phyloP scores from a whole-genome alignment of 2,797 vertebrate genomes.

The Schizopygopsis pylzovi region DNA sequence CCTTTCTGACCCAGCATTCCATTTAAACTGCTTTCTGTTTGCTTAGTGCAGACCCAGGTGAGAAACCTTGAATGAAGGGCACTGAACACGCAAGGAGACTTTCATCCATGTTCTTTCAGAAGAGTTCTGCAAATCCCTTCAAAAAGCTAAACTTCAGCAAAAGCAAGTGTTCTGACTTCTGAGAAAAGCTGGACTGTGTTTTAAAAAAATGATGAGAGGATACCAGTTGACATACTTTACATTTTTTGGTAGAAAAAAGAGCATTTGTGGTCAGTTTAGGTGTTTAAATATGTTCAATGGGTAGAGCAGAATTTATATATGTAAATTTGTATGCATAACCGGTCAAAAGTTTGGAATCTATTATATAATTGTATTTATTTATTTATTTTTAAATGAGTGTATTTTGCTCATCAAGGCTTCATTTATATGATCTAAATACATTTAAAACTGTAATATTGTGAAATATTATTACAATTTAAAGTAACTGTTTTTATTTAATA shows the following conservation, averaged over 20 bases:
- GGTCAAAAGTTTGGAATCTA: no score
- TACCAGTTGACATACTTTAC: not conserved
- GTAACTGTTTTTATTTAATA: no score
- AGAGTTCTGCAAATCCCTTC: slow-evolving; percentile 12
- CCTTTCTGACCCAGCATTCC: slow-evolving; percentile 58
- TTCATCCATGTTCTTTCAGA: slow-evolving; percentile 15
- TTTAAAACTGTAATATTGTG: no score
- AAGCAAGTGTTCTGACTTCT: not conserved
- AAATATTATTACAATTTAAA: no score
- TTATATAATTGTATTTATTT: no score
- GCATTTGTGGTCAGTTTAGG: not conserved
- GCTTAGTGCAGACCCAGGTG: slow-evolving; percentile 65
- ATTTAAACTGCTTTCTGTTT: slow-evolving; percentile 68
- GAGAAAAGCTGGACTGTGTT: slow-evolving; percentile 13
- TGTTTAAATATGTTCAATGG: not conserved
- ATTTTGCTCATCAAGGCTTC: no score
- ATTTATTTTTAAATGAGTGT: no score
- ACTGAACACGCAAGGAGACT: slow-evolving; percentile 40
- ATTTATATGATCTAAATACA: no score
- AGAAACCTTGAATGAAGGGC: slow-evolving; percentile 75
- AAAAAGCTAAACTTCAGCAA: slow-evolving; percentile 13
- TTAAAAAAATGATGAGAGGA: slow-evolving; percentile 7
- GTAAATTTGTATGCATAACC: not conserved
- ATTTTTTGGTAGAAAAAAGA: not conserved
- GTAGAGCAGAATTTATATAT: not conserved